phyloP scores from a whole-genome alignment of 2,797 vertebrate genomes.

The Sebastes nivosus region DNA sequence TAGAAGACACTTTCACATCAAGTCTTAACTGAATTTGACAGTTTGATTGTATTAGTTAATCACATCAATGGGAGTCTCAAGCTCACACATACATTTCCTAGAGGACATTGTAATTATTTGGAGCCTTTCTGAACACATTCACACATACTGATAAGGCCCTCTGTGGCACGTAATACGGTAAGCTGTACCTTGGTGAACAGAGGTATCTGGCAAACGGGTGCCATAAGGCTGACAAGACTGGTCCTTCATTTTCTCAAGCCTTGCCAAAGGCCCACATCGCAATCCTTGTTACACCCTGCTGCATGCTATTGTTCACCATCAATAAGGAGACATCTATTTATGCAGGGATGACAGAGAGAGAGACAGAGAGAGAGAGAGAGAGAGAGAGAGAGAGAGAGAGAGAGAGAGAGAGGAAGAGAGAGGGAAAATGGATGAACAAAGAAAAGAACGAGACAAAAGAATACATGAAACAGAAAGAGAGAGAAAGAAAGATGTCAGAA shows the following conservation, averaged over 20 bases:
- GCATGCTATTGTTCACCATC: slow-evolving; percentile 57
- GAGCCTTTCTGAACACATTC: slow-evolving; percentile 17
- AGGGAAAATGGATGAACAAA: slow-evolving; percentile 39
- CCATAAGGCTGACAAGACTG: slow-evolving; percentile 13
- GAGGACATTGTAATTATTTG: not conserved
- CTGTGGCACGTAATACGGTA: not conserved
- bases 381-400: not conserved
- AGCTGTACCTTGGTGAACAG: not conserved
- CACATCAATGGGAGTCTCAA: not conserved
- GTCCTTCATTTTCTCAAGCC: slow-evolving; percentile 37
- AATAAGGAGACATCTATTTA: slow-evolving; percentile 58
- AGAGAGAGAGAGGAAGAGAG: not conserved
- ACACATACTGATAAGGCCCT: not conserved
- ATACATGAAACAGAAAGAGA: slow-evolving; percentile 21
- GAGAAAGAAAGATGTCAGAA: slow-evolving; percentile 50
- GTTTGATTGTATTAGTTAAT: not conserved
- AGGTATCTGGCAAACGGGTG: not conserved
- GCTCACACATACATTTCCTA: not conserved
- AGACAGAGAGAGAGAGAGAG: not conserved
- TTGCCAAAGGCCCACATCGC: slow-evolving; percentile 27
- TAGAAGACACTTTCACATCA: not conserved
- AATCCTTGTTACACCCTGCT: slow-evolving; percentile 39
- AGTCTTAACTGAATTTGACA: not conserved
- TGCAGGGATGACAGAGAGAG: slow-evolving; percentile 40
- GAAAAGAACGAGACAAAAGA: slow-evolving; percentile 46